A percentile compares a stretch with the other conserved stretches of the same genome.
phyloP scores from a whole-genome alignment of 2,113 vertebrate species.

The Vimba vimba region DNA sequence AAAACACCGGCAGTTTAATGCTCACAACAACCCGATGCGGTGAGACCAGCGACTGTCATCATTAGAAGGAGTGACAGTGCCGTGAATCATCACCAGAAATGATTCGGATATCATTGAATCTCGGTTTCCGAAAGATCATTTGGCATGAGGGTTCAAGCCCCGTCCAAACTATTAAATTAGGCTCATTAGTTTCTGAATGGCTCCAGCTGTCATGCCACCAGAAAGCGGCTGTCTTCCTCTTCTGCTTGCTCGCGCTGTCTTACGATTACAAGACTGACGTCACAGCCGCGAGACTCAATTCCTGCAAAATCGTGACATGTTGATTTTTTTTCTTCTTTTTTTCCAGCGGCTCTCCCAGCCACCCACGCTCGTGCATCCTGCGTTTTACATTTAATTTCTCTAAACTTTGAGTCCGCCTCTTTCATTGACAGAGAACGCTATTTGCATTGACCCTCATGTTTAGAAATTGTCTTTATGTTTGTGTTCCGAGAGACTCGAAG shows the following conservation, averaged over 20 bases:
- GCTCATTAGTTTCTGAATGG: slow-evolving; percentile 35
- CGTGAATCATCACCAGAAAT: slow-evolving; percentile 21
- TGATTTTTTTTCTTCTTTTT: not conserved
- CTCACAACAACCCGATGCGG: not conserved
- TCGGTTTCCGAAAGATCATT: not conserved
- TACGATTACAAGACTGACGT: slow-evolving; percentile 37
- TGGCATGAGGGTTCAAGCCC: slow-evolving; percentile 7
- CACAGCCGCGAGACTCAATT: slow-evolving; percentile 34
- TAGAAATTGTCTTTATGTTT: not conserved
- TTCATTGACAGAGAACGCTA: not conserved
- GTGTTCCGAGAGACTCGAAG: not conserved
- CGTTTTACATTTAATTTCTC: not conserved
- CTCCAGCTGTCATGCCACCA: slow-evolving; percentile 27
- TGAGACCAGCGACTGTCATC: slow-evolving; percentile 2
- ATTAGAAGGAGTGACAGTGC: not conserved
- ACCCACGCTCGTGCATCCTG: slow-evolving; percentile 1
- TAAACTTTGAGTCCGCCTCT: not conserved
- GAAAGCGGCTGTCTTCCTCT: slow-evolving; percentile 8
- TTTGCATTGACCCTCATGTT: not conserved
- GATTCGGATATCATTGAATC: not conserved
- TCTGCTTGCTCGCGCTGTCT: not conserved
- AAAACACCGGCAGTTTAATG: not conserved
- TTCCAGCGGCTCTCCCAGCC: not conserved
- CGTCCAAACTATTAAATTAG: slow-evolving; percentile 6
- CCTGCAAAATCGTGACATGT: slow-evolving; percentile 28